Evolutionary conservation across 2,888 invertebrate genomes (phyloP).

Genomic region (Apamea sordens): DNA sequence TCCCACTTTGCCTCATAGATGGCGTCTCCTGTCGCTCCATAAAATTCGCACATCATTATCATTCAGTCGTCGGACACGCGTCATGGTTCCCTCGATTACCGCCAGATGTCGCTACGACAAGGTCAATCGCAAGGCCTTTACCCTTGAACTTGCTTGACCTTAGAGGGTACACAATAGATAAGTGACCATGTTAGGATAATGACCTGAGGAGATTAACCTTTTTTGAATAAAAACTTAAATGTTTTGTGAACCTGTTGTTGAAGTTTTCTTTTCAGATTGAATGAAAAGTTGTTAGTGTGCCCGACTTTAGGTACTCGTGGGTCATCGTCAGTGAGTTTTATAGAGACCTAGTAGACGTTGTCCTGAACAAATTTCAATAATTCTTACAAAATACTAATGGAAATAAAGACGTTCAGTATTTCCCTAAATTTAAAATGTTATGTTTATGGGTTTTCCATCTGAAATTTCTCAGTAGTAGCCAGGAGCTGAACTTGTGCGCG

Average conservation of each 20-base stretch:
- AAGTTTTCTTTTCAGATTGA: slow-evolving; percentile 18
- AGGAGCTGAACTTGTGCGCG: too few species aligned
- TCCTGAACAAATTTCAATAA: not conserved
- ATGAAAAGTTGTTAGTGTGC: not conserved
- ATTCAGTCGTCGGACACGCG: slow-evolving; percentile 3
- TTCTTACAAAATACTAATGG: not conserved
- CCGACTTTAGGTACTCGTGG: not conserved
- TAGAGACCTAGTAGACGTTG: not conserved
- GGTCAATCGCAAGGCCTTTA: slow-evolving; percentile 40
- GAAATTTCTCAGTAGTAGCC: too few species aligned
- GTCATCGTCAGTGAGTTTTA: not conserved
- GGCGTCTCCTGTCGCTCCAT: slow-evolving; percentile 32
- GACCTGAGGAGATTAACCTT: slow-evolving; percentile 22
- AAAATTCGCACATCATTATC: slow-evolving; percentile 34
- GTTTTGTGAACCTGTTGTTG: slow-evolving; percentile 1
- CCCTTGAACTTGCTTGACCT: slow-evolving; percentile 48
- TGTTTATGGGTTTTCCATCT: too few species aligned
- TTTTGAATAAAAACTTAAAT: slow-evolving; percentile 31
- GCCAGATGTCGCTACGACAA: slow-evolving; percentile 55
- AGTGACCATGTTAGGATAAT: slow-evolving; percentile 28
- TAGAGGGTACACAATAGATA: slow-evolving; percentile 25
- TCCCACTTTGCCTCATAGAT: slow-evolving; percentile 28
- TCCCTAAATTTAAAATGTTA: too few species aligned
- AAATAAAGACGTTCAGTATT: not conserved
- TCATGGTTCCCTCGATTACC: slow-evolving; percentile 25